phyloP scores from a whole-genome alignment of 2,888 invertebrate species.

The Drepana falcataria region DNA sequence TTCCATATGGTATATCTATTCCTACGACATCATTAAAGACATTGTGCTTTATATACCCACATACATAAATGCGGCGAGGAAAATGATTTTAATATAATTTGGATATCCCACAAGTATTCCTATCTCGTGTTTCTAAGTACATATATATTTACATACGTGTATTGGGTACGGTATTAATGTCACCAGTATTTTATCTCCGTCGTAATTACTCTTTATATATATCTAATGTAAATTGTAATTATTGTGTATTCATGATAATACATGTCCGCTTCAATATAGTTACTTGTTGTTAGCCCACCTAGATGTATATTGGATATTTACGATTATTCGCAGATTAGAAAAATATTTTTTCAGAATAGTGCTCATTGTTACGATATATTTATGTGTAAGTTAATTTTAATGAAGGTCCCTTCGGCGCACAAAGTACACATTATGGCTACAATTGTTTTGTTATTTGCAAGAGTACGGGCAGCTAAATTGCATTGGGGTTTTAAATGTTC shows the following conservation, averaged over 20 bases:
- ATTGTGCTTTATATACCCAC: too few relatives aligned
- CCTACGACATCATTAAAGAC: too few relatives aligned
- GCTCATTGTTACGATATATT: constrained; percentile 48
- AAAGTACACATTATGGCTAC: constrained; percentile 1
- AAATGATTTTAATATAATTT: too few relatives aligned
- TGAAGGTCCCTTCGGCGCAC: constrained; percentile 11
- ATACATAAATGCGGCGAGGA: too few relatives aligned
- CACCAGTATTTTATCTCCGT: constrained; percentile 40
- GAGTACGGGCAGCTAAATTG: neutral
- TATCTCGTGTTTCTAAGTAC: neutral
- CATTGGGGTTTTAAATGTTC: too few relatives aligned
- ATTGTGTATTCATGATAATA: constrained; percentile 44
- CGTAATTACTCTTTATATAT: constrained; percentile 38
- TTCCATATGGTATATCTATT: too few relatives aligned
- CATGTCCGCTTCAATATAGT: constrained; percentile 54
- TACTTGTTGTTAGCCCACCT: constrained; percentile 49
- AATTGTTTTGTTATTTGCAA: neutral
- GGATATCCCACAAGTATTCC: too few relatives aligned
- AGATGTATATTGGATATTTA: constrained; percentile 45
- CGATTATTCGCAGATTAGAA: constrained; percentile 67
- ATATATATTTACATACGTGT: neutral
- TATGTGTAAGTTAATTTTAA: constrained; percentile 12
- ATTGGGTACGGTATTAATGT: constrained; percentile 29
- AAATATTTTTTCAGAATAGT: constrained; percentile 71
- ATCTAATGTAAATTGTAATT: constrained; percentile 39